phyloP scores from a whole-genome alignment of 2,113 vertebrate genomes.

The Pampusana beccarii region DNA sequence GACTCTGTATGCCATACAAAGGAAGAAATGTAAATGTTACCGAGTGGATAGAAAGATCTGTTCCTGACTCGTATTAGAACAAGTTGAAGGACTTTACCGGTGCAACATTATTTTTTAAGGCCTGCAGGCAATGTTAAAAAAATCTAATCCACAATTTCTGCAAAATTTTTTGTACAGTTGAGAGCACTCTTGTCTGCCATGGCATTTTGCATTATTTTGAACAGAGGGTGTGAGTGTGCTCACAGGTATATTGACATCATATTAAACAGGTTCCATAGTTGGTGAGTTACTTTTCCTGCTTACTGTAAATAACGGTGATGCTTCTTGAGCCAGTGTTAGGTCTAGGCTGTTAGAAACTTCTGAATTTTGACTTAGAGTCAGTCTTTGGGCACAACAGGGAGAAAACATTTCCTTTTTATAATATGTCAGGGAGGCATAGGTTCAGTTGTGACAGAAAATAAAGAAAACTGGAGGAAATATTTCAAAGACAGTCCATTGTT shows the following conservation, averaged over 20 bases:
- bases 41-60: constrained; percentile 21
- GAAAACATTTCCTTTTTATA: background rate
- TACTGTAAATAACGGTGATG: background rate
- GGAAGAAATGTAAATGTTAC: constrained; percentile 66
- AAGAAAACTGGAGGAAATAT: constrained; percentile 10
- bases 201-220: background rate
- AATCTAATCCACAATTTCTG: background rate
- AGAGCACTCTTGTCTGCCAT: background rate
- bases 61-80: constrained; percentile 40
- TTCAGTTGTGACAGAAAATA: constrained; percentile 14
- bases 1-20: constrained; percentile 50
- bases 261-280: background rate
- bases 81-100: constrained; percentile 5
- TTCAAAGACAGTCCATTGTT: constrained; percentile 50
- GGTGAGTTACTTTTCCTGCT: background rate
- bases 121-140: background rate
- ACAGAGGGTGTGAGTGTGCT: accelerated
- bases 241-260: background rate
- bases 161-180: background rate
- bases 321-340: background rate
- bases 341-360: background rate
- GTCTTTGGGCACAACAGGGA: background rate
- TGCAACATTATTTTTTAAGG: constrained; percentile 32
- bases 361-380: background rate
- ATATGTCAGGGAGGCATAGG: background rate